Base-by-base conservation (phyloP, 2,113 vertebrate species). In the Anolis carolinensis region DNA sequence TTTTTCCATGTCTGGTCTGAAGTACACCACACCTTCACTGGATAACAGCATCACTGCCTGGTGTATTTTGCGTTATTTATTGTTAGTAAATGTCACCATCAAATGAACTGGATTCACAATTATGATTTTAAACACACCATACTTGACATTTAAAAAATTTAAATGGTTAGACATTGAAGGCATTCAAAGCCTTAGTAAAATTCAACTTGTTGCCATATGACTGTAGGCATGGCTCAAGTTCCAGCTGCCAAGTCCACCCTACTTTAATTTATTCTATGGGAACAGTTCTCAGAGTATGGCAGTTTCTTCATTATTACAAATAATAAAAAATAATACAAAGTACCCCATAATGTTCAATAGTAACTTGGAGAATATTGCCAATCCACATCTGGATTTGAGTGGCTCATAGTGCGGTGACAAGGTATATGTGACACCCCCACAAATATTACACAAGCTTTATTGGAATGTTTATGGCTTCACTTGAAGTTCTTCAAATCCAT, bases 21-120 rank as follows among this genome's bases (percentile, higher is more conserved):
- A 50, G 27, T 75, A 50, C 5, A 59, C 77, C 89, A 87, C 62
- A 67, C 59, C 86, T 74, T 62, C 82, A 6, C 16, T 18, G 67
- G 70, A 67, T 25, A 72, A 52, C 48, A 70, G 52, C 0, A 0
- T 52, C 36, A 27, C 3, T 18, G 80, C 10, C 44, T 63, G 84
- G n/a, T 81, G 2, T 72, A 32, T 71, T 63, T 77, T 85, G 7
- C 59, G 48, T 30, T 36, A 0, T 55, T 74, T 50, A 23, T 75
- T 85, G 62, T 11, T 62, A 79, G 25, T 78, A 16, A 39, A 34
- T 52, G 65, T 67, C 36, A 50, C 74, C n/a, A 4, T 27, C 63
- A 18, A 27, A 79, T 62, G 70, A 81, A 73, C n/a, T 73, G 27
- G 30, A 1, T 72, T 80, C 63, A 72, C 48, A 4, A n/a, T 65